Base-by-base conservation (phyloP, 2,888 invertebrate genomes). In the Meteorus cinctellus region DNA sequence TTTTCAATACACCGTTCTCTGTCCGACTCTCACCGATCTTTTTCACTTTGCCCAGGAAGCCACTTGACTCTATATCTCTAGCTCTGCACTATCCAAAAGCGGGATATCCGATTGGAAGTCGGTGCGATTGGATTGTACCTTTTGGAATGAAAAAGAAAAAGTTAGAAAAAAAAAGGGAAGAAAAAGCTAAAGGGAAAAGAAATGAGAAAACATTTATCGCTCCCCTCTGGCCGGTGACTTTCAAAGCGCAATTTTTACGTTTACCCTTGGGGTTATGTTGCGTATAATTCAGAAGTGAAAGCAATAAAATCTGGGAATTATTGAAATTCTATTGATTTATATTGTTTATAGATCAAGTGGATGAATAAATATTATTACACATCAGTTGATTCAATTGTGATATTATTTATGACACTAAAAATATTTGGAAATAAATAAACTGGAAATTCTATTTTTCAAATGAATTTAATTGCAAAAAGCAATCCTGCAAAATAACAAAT, bases 51-150 rank as follows among this genome's bases (percentile, higher is more conserved):
- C 6, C 62, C 19, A 8, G 16, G 31, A 62, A 62, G 31, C 29
- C 31, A 62, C 62, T 62, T 31, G 62, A 62, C 62, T 62, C 16
- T 31, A 19, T 55, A 55, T 55, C 16, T 19, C 55, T 19, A 19
- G 10, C 10, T 0, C 19, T 2, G 55, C 10, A 55, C 55, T 19
- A 31, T 48, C 72, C 51, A 51, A 70, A 19, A 65, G 66, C 68
- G 72, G 77, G 76, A 78, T 77, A 75, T 77, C 73, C 75, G 75
- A 77, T 78, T 78, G 78, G 72, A 78, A 72, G 75, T 76, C 73
- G 71, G 73, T 48, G 36, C 75, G 78, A 80, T 77, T 77, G 77
- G 73, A 76, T 80, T 76, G 63, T 63, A 51, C 72, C 62, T 31
- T 62, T 31, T 27, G 62, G 31, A 14, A 16, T 12, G 19, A 67